Conservation (phyloP, 2,797 vertebrate species). For the Allobates femoralis region DNA sequence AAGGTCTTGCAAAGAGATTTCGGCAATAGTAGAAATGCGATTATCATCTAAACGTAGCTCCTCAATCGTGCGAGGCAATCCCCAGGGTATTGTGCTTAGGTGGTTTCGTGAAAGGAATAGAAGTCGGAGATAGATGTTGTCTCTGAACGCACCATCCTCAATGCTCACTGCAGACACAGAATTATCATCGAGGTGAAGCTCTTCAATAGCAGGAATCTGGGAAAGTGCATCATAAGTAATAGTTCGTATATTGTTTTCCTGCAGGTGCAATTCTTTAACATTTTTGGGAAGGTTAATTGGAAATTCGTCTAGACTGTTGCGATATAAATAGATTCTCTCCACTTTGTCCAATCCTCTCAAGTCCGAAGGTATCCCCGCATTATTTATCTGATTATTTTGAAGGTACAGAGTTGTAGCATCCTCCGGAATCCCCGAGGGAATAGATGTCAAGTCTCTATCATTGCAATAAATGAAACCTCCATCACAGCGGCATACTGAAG, state of each 20-base stretch:
- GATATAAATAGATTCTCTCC: conserved; percentile 98
- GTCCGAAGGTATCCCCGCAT: conserved; percentile 94
- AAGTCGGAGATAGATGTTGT: conserved; percentile 93
- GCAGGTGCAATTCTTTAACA: conserved; percentile 96
- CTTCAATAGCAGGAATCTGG: conserved; percentile 96
- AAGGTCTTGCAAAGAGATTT: conserved; percentile 94
- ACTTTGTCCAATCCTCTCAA: conserved; percentile 89
- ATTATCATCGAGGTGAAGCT: conserved; percentile 98
- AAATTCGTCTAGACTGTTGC: conserved; percentile 98
- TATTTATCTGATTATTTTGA: conserved; percentile 99
- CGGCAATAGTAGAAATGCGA: conserved; percentile 97
- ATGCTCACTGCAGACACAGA: conserved; percentile 98
- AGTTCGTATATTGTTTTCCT: conserved; percentile 98
- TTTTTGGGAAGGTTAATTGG: conserved; percentile 95
- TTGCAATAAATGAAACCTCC: conserved; percentile 99
- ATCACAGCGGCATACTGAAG: conserved; percentile 94
- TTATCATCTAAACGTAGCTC: conserved; percentile 99
- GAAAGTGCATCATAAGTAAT: conserved; percentile 94
- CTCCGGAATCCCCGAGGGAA: conserved; percentile 92
- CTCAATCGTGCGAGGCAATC: conserved; percentile 96
- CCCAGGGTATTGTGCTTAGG: conserved; percentile 95
- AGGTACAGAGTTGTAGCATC: conserved; percentile 98
- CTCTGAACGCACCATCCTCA: conserved; percentile 95
- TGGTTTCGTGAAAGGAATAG: conserved; percentile 99
- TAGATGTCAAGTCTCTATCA: conserved; percentile 96